Base-by-base conservation (phyloP, 2,113 vertebrate genomes). In the Argyrosomus japonicus region DNA sequence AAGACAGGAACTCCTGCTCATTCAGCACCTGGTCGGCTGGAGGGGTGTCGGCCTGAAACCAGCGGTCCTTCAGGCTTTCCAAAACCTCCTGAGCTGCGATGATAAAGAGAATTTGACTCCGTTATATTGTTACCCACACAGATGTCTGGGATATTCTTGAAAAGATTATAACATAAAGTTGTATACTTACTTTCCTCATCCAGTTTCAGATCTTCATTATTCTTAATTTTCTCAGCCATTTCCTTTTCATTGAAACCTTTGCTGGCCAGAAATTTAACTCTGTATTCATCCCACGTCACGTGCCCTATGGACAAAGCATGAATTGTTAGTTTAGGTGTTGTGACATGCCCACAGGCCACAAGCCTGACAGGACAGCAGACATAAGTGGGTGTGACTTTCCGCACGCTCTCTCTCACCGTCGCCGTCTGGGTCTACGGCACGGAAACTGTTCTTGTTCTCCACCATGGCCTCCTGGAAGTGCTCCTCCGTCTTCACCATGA, bases 231-330 rank as follows among this genome's bases (percentile, higher is more conserved):
- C 51, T 97, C 96, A 0, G 95, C 96, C 0, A 98, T 84, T 47
- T 98, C 97, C 36, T 95, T 96, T 32, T 99, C 97, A 0, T 95
- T 93, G 83, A 99, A 96, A n/a, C 98, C 98, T 92, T 98, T 99
- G 93, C 98, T 99, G 8, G 95, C 97, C 89, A 99, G 80, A 82
- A 98, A 99, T 84, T 98, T 99, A 0, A 98, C 90, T 63, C 95
- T 96, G 75, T 99, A 99, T 75, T 99, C 98, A 0, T 99, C 97
- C 98, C 98, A 99, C 0, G 97, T 97, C 68, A 99, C 98, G 0
- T 85, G 96, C 68, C 97, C 98, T 99, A 25, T 0, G 77, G 25
- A 63, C 12, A 57, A 73, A 47, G 15, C 21, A 11, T 5, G 18
- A 25, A 14, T 48, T 71, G 32, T 61, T 43, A 25, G 15, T 56